phyloP scores from a whole-genome alignment of 92 coral and sea anemone genomes.

The Parazoanthus atlanticus region DNA sequence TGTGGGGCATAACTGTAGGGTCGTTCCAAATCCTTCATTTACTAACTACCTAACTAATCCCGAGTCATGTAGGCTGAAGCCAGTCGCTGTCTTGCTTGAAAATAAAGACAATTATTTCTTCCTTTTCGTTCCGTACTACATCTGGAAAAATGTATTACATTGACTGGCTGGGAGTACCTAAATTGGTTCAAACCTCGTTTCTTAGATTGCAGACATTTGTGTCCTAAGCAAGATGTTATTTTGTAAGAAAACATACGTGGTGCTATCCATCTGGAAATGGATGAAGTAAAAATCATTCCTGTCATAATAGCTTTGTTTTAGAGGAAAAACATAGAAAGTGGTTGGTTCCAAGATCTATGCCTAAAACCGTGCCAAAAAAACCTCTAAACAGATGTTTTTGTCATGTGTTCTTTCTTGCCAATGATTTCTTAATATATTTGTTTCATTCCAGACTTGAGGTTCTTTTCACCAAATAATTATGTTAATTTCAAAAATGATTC shows the following conservation, averaged over 20 bases:
- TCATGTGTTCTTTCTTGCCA: neutral
- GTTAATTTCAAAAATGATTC: neutral
- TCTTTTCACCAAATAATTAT: slow-evolving; percentile 5
- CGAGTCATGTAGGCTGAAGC: neutral
- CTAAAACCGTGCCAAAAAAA: neutral
- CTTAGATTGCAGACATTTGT: neutral
- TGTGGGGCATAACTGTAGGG: no score
- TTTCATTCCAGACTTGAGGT: neutral
- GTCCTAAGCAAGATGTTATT: neutral
- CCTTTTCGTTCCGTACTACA: neutral
- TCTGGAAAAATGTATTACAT: neutral
- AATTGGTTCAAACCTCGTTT: neutral
- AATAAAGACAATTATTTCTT: no score
- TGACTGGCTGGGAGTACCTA: neutral
- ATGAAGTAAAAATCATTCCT: no score
- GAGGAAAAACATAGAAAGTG: no score
- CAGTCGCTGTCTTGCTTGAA: neutral
- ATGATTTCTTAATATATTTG: neutral
- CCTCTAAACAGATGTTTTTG: neutral
- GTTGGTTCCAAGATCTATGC: neutral
- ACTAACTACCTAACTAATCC: neutral
- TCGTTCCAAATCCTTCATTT: neutral
- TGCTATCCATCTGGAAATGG: neutral
- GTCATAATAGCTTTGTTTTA: no score
- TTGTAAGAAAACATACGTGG: neutral